A percentile compares a stretch with the other conserved stretches of the same genome.
These are phyloP conservation scores for Drosophila gaucha DNA, from an alignment of 2,888 invertebrate genomes.

Conservation along the genomic window DNA sequence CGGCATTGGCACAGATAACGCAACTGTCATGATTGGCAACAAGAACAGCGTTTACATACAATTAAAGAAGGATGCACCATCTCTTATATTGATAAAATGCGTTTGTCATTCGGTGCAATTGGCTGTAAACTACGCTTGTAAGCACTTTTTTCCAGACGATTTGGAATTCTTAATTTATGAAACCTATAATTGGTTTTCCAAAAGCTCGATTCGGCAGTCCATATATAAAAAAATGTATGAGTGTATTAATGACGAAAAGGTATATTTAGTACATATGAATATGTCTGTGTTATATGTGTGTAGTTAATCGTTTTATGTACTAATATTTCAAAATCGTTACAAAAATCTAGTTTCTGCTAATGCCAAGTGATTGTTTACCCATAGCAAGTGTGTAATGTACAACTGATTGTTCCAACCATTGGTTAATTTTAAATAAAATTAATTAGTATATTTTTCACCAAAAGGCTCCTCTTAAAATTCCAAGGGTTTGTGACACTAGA, in stretches of 20 bases:
- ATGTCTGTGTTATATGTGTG: slow-evolving; percentile 8
- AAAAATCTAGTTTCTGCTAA: slow-evolving; percentile 20
- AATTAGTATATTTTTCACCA: slow-evolving; percentile 17
- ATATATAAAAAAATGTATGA: slow-evolving; percentile 18
- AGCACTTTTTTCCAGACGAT: slow-evolving; percentile 15
- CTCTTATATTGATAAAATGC: slow-evolving; percentile 36
- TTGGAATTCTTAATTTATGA: slow-evolving; percentile 24
- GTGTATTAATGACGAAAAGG: slow-evolving; percentile 22
- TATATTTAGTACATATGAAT: slow-evolving; percentile 16
- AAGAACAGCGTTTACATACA: slow-evolving; percentile 29
- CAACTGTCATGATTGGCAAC: slow-evolving; percentile 32
- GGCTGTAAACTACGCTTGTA: slow-evolving; percentile 25
- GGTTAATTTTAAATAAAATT: slow-evolving; percentile 11
- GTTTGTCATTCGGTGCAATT: slow-evolving; percentile 43
- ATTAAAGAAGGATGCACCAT: slow-evolving; percentile 25
- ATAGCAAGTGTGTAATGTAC: slow-evolving; percentile 1
- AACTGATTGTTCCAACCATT: slow-evolving; percentile 2
- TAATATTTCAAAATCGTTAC: slow-evolving; percentile 9
- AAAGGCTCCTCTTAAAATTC: slow-evolving; percentile 22
- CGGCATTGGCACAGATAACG: slow-evolving; percentile 38
- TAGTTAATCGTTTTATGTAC: slow-evolving; percentile 13
- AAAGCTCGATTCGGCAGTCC: slow-evolving; percentile 18
- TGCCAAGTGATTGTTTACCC: slow-evolving; percentile 13
- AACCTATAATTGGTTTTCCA: slow-evolving; percentile 25
- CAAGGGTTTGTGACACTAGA: slow-evolving; percentile 9